These are phyloP conservation scores for crab-eating macaque (Macaca fascicularis) DNA, from an alignment of 2,113 vertebrate genomes.

Conservation along the genomic window DNA sequence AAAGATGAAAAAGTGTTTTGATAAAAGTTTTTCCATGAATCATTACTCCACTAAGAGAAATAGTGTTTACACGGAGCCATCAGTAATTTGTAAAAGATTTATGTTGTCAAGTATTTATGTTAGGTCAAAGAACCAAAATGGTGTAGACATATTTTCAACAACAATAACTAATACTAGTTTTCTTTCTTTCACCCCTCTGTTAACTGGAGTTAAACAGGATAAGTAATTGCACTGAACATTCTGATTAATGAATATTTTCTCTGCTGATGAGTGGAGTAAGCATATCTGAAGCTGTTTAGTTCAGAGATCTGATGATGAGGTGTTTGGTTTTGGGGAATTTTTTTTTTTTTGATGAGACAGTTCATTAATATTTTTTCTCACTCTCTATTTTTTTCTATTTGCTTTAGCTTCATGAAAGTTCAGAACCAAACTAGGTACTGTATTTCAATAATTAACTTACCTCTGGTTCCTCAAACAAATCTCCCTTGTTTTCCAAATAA, in stretches of 20 bases:
- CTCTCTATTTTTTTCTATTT: neutral
- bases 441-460: slow-evolving; percentile 2
- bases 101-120: neutral
- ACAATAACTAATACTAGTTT: neutral
- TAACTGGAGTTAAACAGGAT: neutral
- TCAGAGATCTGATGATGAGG: neutral
- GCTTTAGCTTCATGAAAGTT: neutral
- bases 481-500: neutral
- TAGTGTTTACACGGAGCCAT: neutral
- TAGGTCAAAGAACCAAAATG: neutral
- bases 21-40: neutral
- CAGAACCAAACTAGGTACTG: neutral
- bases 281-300: neutral
- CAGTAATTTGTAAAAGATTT: slow-evolving; percentile 14
- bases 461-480: neutral
- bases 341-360: neutral
- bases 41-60: neutral
- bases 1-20: neutral
- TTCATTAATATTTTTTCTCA: neutral
- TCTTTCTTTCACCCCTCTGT: neutral
- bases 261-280: neutral
- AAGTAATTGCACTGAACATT: neutral
- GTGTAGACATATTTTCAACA: slow-evolving; percentile 7
- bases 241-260: slow-evolving; percentile 12
- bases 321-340: neutral